Base-by-base conservation (phyloP, 2,113 vertebrate genomes). In the Aegithalos caudatus region DNA sequence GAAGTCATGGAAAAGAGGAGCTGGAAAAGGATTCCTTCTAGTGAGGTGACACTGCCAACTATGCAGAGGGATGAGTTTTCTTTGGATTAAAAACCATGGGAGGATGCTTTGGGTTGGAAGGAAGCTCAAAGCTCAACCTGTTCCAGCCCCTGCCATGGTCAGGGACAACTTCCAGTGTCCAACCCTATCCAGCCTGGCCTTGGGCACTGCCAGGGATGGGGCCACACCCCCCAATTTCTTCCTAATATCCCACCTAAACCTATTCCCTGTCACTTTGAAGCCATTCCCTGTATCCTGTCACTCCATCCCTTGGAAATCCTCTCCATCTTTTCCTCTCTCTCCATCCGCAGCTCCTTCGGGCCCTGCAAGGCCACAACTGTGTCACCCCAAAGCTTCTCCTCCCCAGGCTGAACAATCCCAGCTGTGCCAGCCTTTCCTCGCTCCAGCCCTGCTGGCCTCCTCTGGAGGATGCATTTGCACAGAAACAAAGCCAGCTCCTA, bases 311-410 rank as follows among this genome's bases (percentile, higher is more conserved):
- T 29, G 42, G 12, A 12, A 58, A 81, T 8, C 11, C 3, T 45
- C 61, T 25, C 77, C 44, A n/a, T 29, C 9, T 12, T 33, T 13
- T 24, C 53, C 53, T 22, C 2, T n/a, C 37, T 7, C 33, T 29
- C 42, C 44, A 38, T 11, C 28, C 47, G 29, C 35, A 12, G 70
- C 47, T 54, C 79, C 54, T 28, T 5, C 70, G 61, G 38, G 28
- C 17, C 0, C 65, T 40, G 65, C 2, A 9, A 29, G 40, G 13
- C 11, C 42, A 21, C 27, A 17, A 0, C 1, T 29, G 27, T 22
- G 23, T n/a, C 61, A 47, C 54, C 47, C 53, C 38, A 60, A 14
- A n/a, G 38, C 47, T 42, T 20, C 61, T 76, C 29, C 40, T 67
- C 2, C 11, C 29, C 40, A 25, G 50, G 38, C 53, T 76, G 87